Conservation (phyloP, 1,140 invertebrate species). For the Brachionus koreanus region DNA sequence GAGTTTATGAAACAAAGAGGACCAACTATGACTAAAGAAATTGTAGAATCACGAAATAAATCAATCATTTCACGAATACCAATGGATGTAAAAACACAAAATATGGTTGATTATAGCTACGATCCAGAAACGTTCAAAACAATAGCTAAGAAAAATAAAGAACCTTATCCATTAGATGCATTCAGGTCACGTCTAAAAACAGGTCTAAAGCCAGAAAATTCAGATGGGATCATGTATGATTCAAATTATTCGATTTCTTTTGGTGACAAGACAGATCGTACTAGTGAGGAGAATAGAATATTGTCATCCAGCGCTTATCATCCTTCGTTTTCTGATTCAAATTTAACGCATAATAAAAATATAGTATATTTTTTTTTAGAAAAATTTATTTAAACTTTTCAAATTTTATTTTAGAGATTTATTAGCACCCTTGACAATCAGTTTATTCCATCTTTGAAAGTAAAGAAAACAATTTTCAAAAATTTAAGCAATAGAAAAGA, state of each 20-base stretch:
- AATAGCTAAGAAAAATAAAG: conserved; percentile 4
- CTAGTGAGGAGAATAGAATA: background rate
- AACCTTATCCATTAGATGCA: background rate
- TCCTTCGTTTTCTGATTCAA: background rate
- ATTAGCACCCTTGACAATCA: conserved; percentile 31
- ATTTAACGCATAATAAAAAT: conserved; percentile 36
- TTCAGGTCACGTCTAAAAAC: background rate
- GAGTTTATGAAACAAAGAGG: background rate
- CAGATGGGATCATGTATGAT: background rate
- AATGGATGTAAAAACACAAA: conserved; percentile 30
- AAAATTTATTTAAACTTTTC: background rate
- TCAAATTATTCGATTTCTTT: conserved; percentile 14
- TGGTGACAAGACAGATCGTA: background rate
- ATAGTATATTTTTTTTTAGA: background rate
- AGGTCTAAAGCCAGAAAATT: background rate
- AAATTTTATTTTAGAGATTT: conserved; percentile 31
- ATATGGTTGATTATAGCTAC: conserved; percentile 33
- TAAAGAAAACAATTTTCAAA: background rate
- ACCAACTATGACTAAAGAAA: conserved; percentile 1
- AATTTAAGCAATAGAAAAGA: background rate
- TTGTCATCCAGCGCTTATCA: background rate
- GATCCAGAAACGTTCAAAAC: conserved; percentile 23
- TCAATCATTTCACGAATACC: background rate
- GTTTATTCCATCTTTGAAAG: conserved; percentile 26
- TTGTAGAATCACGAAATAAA: background rate